phyloP scores from a whole-genome alignment of 1,140 invertebrate species.

The Lasaia peninsularis region DNA sequence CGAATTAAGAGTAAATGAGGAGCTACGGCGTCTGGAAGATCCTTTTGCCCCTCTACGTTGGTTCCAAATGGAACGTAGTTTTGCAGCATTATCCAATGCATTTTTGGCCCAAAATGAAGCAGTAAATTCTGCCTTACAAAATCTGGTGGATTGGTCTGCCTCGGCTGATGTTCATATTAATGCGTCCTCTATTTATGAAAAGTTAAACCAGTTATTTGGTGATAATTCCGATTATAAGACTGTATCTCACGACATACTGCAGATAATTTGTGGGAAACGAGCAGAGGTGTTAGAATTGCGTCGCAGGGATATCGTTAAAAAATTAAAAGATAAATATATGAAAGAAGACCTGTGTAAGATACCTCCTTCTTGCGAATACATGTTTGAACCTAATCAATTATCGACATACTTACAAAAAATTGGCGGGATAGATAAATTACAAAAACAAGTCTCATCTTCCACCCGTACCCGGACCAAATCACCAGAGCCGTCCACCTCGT shows the following conservation, averaged over 20 bases:
- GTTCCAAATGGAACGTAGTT: conserved; percentile 27
- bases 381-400: conserved; percentile 27
- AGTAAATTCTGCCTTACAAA: conserved; percentile 21
- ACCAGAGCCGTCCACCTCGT: conserved; percentile 14
- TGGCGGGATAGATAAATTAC: conserved; percentile 27
- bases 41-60: conserved; percentile 8
- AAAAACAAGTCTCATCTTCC: conserved; percentile 14
- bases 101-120: conserved; percentile 29
- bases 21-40: conserved; percentile 23
- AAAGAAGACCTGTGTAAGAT: conserved; percentile 28
- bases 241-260: conserved; percentile 27
- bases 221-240: conserved; percentile 24
- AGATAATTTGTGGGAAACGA: conserved; percentile 33
- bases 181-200: conserved; percentile 19
- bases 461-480: conserved; percentile 12
- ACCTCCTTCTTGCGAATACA: conserved; percentile 30
- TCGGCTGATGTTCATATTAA: conserved; percentile 9
- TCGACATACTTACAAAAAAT: conserved; percentile 29
- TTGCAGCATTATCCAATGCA: conserved; percentile 30
- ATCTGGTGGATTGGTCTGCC: conserved; percentile 20
- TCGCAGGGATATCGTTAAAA: conserved; percentile 20
- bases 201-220: conserved; percentile 27
- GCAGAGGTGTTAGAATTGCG: conserved; percentile 26
- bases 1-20: conserved; percentile 31
- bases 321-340: conserved; percentile 28